These are phyloP conservation scores for Aurelia sp. DNA, from an alignment of 30 jellyfish, hydroid and myxozoan genomes.

Conservation along the genomic window DNA sequence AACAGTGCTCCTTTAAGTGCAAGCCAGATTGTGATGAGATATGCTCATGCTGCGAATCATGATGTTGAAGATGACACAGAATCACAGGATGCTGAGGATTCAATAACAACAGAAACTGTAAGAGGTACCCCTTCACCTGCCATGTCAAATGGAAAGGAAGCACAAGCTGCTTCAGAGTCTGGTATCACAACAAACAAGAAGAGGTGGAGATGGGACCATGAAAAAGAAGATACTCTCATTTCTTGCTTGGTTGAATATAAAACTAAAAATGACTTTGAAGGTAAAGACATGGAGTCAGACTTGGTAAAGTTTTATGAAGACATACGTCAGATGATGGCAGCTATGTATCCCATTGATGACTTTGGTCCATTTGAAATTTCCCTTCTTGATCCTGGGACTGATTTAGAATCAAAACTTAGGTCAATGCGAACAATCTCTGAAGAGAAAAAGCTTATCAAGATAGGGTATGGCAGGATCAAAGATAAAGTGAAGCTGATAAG, in stretches of 20 bases:
- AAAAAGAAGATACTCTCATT: not conserved
- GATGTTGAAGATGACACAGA: no score
- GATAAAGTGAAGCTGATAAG: constrained; percentile 13
- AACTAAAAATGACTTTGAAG: constrained; percentile 24
- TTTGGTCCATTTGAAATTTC: constrained; percentile 29
- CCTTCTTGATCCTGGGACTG: not conserved
- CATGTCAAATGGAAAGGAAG: no score
- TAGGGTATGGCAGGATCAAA: constrained; percentile 5
- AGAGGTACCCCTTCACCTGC: no score
- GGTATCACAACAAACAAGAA: not conserved
- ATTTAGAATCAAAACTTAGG: not conserved
- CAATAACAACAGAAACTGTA: no score
- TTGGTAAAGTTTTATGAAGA: constrained; percentile 21
- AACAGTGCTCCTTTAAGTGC: no score
- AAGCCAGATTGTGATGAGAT: no score
- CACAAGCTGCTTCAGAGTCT: no score
- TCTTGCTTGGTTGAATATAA: not conserved
- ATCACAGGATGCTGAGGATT: no score
- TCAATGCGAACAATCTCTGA: not conserved
- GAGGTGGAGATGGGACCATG: not conserved
- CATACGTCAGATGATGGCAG: constrained; percentile 28
- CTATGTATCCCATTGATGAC: constrained; percentile 1
- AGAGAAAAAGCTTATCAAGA: not conserved
- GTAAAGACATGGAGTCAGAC: constrained; percentile 48
- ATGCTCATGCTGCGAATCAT: no score